Percentiles rank a stretch among this genome's conserved stretches.
These are phyloP conservation scores for Drosophila nigrodunni DNA, from an alignment of 1,140 invertebrate species.

Conservation along the genomic window DNA sequence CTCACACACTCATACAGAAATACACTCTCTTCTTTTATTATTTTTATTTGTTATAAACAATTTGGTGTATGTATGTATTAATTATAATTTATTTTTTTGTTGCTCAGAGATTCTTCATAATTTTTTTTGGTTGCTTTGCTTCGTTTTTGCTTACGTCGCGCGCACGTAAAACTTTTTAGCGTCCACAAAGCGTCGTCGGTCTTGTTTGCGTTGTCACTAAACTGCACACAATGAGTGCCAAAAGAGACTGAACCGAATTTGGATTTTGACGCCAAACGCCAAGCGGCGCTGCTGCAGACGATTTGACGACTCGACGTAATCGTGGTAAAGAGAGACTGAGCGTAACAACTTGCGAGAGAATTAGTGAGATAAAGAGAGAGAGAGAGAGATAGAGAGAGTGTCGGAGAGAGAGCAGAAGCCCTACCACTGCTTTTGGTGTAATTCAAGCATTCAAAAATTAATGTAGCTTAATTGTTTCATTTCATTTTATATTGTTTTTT, in stretches of 20 bases:
- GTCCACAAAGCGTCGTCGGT: conserved; percentile 19
- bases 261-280: conserved; percentile 29
- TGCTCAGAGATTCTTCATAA: conserved; percentile 28
- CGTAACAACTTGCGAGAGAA: too few relatives aligned
- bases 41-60: conserved; percentile 47
- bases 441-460: not conserved
- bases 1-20: conserved; percentile 5
- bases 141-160: conserved; percentile 49
- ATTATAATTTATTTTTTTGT: conserved; percentile 26
- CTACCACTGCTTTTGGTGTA: not conserved
- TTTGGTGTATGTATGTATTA: conserved; percentile 36
- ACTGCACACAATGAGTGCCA: conserved; percentile 58
- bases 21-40: conserved; percentile 12
- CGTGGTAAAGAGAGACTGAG: not conserved
- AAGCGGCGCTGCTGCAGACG: conserved; percentile 19
- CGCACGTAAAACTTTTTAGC: conserved; percentile 43
- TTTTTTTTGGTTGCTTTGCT: conserved; percentile 31
- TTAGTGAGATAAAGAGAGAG: too few relatives aligned
- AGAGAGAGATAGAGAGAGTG: too few relatives aligned
- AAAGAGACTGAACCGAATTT: conserved; percentile 42
- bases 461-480: too few relatives aligned
- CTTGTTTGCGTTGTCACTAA: conserved; percentile 31
- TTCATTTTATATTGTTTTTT: not conserved
- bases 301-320: conserved; percentile 13
- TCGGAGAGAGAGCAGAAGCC: not conserved